phyloP scores from a whole-genome alignment of 2,888 invertebrate species.

The Athalia cordata region DNA sequence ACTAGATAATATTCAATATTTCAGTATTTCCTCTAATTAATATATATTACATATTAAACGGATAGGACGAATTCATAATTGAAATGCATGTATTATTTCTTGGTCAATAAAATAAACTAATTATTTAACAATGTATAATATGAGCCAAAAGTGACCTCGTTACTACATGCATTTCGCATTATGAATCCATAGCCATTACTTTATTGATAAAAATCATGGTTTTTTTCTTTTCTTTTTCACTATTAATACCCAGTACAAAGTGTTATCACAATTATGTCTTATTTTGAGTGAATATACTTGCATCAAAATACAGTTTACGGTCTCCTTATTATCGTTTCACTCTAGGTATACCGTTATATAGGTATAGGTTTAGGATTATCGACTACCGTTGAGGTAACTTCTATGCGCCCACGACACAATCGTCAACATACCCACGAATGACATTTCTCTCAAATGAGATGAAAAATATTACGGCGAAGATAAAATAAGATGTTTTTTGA shows the following conservation, averaged over 20 bases:
- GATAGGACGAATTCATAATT: slow-evolving; percentile 13
- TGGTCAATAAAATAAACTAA: neutral
- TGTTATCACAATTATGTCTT: neutral
- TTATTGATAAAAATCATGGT: neutral
- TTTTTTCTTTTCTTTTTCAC: neutral
- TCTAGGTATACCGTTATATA: no score
- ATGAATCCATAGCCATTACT: neutral
- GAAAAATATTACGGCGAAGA: neutral
- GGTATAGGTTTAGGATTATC: no score
- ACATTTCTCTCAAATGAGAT: neutral
- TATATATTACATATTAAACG: neutral
- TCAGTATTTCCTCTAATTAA: slow-evolving; percentile 34
- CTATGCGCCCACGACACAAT: no score
- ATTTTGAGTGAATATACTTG: slow-evolving; percentile 10
- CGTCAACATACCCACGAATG: no score
- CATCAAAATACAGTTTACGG: slow-evolving; percentile 5
- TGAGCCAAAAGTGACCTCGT: neutral
- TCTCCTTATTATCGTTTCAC: neutral
- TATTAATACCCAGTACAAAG: slow-evolving; percentile 27
- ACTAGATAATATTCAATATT: slow-evolving; percentile 39
- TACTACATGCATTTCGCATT: slow-evolving; percentile 23
- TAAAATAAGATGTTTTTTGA: no score
- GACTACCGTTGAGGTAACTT: no score
- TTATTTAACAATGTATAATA: neutral
- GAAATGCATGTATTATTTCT: neutral